Evolutionary conservation across 2,888 invertebrate genomes (phyloP).

Genomic region (Pterobdella sp.): DNA sequence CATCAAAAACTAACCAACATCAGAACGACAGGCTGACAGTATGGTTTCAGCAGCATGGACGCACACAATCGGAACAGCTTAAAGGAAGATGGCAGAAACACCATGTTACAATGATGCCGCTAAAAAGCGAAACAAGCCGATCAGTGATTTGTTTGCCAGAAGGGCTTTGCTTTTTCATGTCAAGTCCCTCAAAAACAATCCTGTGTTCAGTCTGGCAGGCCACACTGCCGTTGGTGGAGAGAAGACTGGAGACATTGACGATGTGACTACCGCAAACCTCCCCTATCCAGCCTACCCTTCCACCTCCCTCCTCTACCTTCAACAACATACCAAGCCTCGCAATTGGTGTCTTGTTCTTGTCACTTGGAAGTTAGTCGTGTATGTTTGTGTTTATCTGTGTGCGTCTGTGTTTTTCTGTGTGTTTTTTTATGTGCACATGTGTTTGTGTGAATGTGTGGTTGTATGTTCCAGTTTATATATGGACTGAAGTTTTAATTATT

Average conservation of each 20-base stretch:
- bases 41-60: no score
- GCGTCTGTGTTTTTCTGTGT: background rate
- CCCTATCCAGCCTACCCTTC: constrained; percentile 88
- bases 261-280: constrained; percentile 51
- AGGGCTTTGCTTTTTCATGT: constrained; percentile 25
- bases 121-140: background rate
- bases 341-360: constrained; percentile 92
- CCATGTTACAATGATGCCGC: no score
- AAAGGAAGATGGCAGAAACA: no score
- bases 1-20: no score
- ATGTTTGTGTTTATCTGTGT: background rate
- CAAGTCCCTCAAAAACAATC: constrained; percentile 25
- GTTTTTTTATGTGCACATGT: background rate
- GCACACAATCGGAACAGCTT: no score
- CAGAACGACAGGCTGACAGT: no score
- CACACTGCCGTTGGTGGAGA: constrained; percentile 28
- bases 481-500: no score
- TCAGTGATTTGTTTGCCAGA: constrained; percentile 13
- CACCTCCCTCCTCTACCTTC: constrained; percentile 74
- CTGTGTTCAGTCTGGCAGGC: constrained; percentile 24
- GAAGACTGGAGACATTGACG: constrained; percentile 1
- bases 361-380: constrained; percentile 98
- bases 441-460: background rate
- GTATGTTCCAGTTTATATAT: background rate
- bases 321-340: constrained; percentile 79